Base-by-base conservation (phyloP, 2,888 invertebrate genomes). In the Philopedon plagiatum region DNA sequence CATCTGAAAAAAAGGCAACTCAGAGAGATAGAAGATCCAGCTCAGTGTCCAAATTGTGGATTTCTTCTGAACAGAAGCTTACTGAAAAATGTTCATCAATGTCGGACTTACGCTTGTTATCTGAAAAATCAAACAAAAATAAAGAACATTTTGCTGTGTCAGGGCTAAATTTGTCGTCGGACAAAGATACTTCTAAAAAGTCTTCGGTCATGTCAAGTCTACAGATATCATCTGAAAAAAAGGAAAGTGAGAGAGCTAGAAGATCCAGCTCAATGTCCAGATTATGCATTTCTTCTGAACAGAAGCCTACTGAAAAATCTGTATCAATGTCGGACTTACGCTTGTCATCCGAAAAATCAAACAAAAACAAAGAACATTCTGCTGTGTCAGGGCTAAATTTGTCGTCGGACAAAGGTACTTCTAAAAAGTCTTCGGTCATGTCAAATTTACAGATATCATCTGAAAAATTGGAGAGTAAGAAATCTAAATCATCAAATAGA, bases 371-470 rank as follows among this genome's bases (percentile, higher is more conserved):
- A 44, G 44, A 44, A 39, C 1, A 2, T 5, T 54, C 44, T 23
- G 39, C 64, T 13, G 71, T 73, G 71, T 73, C 74, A 15, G 8
- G 37, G 8, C 66, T 71, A 29, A 21, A 68, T 21, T 8, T 71
- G 4, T 64, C 57, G 9, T 34, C 61, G 9, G 19, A 32, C 37
- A 46, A 29, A 70, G 34, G 60, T 68, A 8, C 51, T 64, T 9
- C 66, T 41, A 41, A 64, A 68, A 44, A 44, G 66, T 57, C 32
- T 11, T 32, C 58, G 51, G 9, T 18, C 23, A 49, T 41, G 39
- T 26, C 41, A 21, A 39, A 9, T 49, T 61, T 68, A 15, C 54
- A 62, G 23, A 3, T 66, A 44, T 73, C 57, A n/a, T 26, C 46
- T 9, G 61, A 61, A 60, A 13, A 21, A 29, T 29, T 46, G 39